Conservation (phyloP, 2,113 vertebrate species). For the Lagenorhynchus albirostris region DNA sequence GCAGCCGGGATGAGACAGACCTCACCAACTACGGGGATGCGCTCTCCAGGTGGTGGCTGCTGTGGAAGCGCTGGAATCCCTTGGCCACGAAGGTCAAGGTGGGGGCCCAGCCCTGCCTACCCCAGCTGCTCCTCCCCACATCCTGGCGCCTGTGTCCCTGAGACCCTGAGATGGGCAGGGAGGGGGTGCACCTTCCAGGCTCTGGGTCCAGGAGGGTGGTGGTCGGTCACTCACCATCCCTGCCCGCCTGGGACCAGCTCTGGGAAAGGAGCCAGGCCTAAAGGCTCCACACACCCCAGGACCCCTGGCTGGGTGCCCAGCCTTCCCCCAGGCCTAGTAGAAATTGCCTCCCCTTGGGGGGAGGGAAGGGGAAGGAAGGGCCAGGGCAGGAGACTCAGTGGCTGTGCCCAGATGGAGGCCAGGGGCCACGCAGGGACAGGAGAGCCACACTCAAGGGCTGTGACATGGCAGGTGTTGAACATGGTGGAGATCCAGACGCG, state of each 20-base stretch:
- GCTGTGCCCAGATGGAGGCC: background rate
- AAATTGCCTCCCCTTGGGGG: background rate
- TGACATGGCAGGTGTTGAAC: constrained; percentile 88
- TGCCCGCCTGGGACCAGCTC: background rate
- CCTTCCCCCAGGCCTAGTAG: background rate
- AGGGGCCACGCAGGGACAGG: rapidly evolving
- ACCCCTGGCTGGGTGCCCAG: background rate
- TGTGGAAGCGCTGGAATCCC: constrained; percentile 96
- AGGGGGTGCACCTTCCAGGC: background rate
- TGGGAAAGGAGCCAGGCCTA: background rate
- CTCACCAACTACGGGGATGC: constrained; percentile 94
- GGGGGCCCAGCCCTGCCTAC: background rate
- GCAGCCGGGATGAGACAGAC: constrained; percentile 91
- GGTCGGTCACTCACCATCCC: background rate
- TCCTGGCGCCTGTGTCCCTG: background rate
- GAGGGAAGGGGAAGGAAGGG: background rate
- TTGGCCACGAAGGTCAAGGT: constrained; percentile 93
- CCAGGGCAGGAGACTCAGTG: rapidly evolving
- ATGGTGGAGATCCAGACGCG: constrained; percentile 97
- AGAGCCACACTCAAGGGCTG: background rate
- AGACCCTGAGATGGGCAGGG: background rate
- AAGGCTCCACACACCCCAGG: background rate
- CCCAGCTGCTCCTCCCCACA: too few species aligned
- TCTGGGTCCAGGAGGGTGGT: background rate
- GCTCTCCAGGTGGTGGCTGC: constrained; percentile 95